phyloP scores from a whole-genome alignment of 1,140 invertebrate species.

The Drosophila ercepeae region DNA sequence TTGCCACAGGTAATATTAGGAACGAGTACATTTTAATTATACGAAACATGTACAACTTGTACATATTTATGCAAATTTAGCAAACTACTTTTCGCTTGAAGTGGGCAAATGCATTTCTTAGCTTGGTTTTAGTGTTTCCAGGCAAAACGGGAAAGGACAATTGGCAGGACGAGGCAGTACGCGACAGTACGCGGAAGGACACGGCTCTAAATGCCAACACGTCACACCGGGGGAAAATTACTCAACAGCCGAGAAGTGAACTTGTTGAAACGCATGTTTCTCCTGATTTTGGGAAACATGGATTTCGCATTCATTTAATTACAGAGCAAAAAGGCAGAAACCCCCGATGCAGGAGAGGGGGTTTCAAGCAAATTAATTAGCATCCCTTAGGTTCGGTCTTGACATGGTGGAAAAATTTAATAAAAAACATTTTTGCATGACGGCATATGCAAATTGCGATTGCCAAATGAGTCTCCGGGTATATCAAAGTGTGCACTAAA shows the following conservation, averaged over 20 bases:
- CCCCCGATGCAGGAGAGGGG: too few species aligned
- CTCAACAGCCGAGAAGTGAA: conserved; percentile 50
- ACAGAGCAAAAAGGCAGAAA: too few species aligned
- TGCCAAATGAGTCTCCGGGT: conserved; percentile 19
- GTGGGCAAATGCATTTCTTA: conserved; percentile 38
- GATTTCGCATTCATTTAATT: conserved; percentile 80
- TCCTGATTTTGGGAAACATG: conserved; percentile 70
- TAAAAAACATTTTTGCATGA: conserved; percentile 75
- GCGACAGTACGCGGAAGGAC: neutral
- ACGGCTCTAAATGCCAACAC: conserved; percentile 65
- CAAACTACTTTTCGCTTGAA: conserved; percentile 53
- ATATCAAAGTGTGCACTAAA: conserved; percentile 69
- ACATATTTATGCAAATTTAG: conserved; percentile 72
- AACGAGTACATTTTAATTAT: conserved; percentile 58
- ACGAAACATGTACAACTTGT: conserved; percentile 16
- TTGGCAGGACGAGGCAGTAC: neutral
- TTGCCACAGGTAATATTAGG: conserved; percentile 26
- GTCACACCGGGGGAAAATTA: conserved; percentile 57
- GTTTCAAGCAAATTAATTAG: conserved; percentile 64
- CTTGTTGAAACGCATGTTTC: conserved; percentile 77
- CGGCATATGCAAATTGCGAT: conserved; percentile 75
- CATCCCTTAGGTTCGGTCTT: conserved; percentile 6
- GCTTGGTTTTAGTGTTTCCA: conserved; percentile 33
- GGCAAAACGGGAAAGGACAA: neutral
- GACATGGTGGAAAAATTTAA: conserved; percentile 57